A percentile compares a stretch with the other conserved stretches of the same genome.
Evolutionary conservation across 1,140 invertebrate species (phyloP).

Genomic region (Dryas iulia): DNA sequence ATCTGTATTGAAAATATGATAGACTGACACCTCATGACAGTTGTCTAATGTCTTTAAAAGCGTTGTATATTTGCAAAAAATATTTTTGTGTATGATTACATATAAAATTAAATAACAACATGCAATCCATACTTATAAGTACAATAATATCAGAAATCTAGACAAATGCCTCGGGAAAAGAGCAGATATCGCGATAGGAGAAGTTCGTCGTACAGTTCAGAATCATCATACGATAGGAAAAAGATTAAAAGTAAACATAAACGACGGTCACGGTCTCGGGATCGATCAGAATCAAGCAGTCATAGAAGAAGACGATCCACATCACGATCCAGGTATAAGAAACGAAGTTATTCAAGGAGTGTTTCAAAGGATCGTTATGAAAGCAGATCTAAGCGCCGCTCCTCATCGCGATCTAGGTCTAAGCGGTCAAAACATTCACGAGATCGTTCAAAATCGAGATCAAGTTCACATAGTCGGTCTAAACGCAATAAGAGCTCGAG

Average conservation of each 20-base stretch:
- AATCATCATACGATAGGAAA: conserved; percentile 66
- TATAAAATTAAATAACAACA: neutral
- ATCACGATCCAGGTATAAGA: conserved; percentile 51
- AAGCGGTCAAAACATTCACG: conserved; percentile 53
- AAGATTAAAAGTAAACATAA: conserved; percentile 68
- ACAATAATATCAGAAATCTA: neutral
- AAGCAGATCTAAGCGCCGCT: conserved; percentile 52
- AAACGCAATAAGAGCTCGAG: conserved; percentile 51
- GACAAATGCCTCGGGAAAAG: conserved; percentile 64
- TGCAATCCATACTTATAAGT: neutral
- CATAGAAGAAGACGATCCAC: conserved; percentile 55
- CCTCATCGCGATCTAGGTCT: conserved; percentile 50
- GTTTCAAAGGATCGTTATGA: conserved; percentile 64
- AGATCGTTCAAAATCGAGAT: conserved; percentile 55
- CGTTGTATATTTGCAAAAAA: neutral
- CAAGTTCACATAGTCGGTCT: conserved; percentile 53
- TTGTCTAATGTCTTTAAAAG: no score
- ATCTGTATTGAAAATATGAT: neutral
- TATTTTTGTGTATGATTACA: neutral
- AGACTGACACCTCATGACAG: neutral
- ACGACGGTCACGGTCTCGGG: conserved; percentile 58
- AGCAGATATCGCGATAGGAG: conserved; percentile 61
- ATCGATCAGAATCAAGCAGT: conserved; percentile 59
- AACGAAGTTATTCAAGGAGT: conserved; percentile 66
- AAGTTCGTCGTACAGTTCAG: conserved; percentile 65